A percentile compares a stretch with the other conserved stretches of the same genome.
Conservation (phyloP, 2,888 invertebrate genomes). For the Agriopis aurantiaria region DNA sequence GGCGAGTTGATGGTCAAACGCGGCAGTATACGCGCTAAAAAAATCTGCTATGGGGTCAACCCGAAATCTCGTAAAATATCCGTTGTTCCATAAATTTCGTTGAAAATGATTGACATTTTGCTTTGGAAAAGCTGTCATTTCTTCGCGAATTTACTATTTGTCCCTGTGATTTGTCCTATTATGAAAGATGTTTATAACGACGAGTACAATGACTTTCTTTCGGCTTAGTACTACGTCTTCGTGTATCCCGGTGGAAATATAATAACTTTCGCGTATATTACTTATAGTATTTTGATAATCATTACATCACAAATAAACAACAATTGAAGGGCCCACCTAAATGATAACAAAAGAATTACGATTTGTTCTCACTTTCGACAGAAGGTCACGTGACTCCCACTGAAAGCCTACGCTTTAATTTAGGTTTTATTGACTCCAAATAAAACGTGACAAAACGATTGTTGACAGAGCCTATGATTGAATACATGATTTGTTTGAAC, state of each 20-base stretch:
- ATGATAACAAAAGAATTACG: slow-evolving; percentile 58
- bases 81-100: too few relatives aligned
- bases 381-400: slow-evolving; percentile 69
- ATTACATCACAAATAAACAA: slow-evolving; percentile 33
- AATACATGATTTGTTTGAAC: slow-evolving; percentile 23
- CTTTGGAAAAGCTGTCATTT: too few relatives aligned
- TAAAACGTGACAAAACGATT: slow-evolving; percentile 46
- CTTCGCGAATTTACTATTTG: too few relatives aligned
- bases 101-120: too few relatives aligned
- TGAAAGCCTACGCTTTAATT: slow-evolving; percentile 59
- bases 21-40: too few relatives aligned
- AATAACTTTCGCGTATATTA: slow-evolving; percentile 15
- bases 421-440: slow-evolving; percentile 47
- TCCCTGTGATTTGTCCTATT: too few relatives aligned
- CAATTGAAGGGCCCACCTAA: slow-evolving; percentile 54
- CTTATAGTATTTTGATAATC: background rate
- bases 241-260: background rate
- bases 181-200: too few relatives aligned
- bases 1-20: too few relatives aligned
- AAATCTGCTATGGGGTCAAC: too few relatives aligned
- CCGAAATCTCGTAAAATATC: too few relatives aligned
- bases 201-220: too few relatives aligned
- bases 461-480: slow-evolving; percentile 21
- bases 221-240: too few relatives aligned
- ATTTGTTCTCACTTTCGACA: slow-evolving; percentile 67